A percentile compares a stretch with the other conserved stretches of the same genome.
phyloP scores from a whole-genome alignment of 2,888 invertebrate genomes.

The Drosophila pegasa region DNA sequence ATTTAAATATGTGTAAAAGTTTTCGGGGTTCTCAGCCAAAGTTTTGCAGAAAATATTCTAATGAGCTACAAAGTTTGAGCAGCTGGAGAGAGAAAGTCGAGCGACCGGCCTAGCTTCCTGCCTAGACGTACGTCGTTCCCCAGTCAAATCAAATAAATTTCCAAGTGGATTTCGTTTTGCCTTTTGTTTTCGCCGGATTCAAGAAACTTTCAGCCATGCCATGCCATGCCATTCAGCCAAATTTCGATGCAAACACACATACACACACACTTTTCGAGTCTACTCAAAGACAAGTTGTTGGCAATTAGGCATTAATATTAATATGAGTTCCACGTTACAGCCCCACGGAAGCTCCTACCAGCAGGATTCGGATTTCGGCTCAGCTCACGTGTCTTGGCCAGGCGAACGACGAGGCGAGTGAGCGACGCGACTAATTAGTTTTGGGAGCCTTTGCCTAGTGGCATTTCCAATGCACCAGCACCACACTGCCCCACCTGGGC shows the following conservation, averaged over 20 bases:
- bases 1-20: constrained; percentile 40
- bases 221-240: neutral
- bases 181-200: constrained; percentile 12
- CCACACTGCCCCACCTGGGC: neutral
- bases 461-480: constrained; percentile 27
- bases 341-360: constrained; percentile 30
- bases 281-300: constrained; percentile 52
- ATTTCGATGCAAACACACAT: constrained; percentile 13
- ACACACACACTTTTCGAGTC: neutral
- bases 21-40: constrained; percentile 49
- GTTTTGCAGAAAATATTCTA: constrained; percentile 77
- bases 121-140: constrained; percentile 41
- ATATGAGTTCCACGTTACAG: constrained; percentile 59
- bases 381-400: constrained; percentile 71
- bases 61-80: constrained; percentile 72
- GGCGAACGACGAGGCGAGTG: constrained; percentile 9
- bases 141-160: constrained; percentile 54
- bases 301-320: constrained; percentile 77
- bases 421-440: constrained; percentile 73
- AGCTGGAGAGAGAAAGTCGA: constrained; percentile 22
- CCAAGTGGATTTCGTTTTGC: constrained; percentile 31
- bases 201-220: constrained; percentile 21
- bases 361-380: constrained; percentile 21
- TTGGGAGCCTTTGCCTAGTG: constrained; percentile 63
- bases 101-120: constrained; percentile 56